Percentiles rank a stretch among this genome's conserved stretches.
These are phyloP conservation scores for Drosophila lini DNA, from an alignment of 1,140 invertebrate genomes.

Conservation along the genomic window DNA sequence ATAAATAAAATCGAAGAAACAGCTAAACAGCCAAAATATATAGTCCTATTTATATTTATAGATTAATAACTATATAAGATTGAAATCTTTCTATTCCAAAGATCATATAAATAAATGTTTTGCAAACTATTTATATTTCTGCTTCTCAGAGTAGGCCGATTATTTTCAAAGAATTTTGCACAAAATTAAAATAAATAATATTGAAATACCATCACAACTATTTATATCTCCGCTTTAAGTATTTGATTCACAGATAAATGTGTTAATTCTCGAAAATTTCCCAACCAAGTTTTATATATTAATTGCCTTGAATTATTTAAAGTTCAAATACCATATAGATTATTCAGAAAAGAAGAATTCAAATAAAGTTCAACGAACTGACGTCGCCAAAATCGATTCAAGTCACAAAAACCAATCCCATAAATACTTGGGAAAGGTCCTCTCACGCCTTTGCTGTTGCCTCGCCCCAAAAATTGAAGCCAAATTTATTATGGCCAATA, in stretches of 20 bases:
- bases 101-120: neutral
- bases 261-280: neutral
- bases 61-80: neutral
- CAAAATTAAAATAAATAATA: conserved; percentile 4
- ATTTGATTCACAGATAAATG: conserved; percentile 1
- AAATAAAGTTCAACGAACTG: conserved; percentile 23
- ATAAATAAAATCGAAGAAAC: neutral
- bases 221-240: neutral
- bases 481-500: conserved; percentile 56
- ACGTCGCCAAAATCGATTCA: conserved; percentile 16
- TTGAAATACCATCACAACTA: conserved; percentile 14
- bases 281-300: neutral
- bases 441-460: conserved; percentile 19
- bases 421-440: conserved; percentile 52
- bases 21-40: too few relatives aligned
- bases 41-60: neutral
- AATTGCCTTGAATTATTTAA: neutral
- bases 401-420: conserved; percentile 43
- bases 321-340: neutral
- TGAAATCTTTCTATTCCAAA: neutral
- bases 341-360: conserved; percentile 1
- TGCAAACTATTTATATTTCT: neutral
- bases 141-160: neutral
- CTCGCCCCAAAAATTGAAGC: conserved; percentile 46
- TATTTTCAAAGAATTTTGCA: conserved; percentile 5